phyloP scores from a whole-genome alignment of 2,113 vertebrate species.

The Hystrix brachyura region DNA sequence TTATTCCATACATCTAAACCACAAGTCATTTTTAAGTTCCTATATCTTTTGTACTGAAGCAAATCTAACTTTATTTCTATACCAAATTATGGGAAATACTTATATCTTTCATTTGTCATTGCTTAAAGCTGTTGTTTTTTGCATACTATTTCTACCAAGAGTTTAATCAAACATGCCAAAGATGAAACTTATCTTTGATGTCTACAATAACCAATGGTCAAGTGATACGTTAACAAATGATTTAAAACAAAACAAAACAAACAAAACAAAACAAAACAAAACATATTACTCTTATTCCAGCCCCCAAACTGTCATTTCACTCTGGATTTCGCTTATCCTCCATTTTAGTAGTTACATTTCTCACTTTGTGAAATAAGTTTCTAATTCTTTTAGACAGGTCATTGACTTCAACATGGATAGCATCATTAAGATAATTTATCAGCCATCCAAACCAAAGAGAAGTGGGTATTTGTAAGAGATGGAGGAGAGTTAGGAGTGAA shows the following conservation, averaged over 20 bases:
- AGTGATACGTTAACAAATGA: neutral
- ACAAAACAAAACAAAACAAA: neutral
- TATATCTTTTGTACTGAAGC: neutral
- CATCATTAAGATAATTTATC: conserved; percentile 62
- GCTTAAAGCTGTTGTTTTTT: conserved; percentile 8
- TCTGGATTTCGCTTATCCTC: neutral
- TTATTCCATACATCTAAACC: neutral
- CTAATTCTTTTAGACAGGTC: conserved; percentile 41
- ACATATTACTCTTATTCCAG: neutral
- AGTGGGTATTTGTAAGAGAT: neutral
- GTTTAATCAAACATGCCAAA: neutral
- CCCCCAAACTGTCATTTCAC: neutral
- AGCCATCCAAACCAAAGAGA: conserved; percentile 22
- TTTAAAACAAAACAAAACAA: neutral
- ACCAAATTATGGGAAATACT: conserved; percentile 13
- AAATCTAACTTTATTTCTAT: conserved; percentile 48
- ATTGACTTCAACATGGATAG: conserved; percentile 59
- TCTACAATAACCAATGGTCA: neutral
- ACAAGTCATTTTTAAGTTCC: neutral
- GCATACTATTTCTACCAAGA: neutral
- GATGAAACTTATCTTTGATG: neutral
- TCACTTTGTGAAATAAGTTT: conserved; percentile 27
- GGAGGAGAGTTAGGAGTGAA: neutral
- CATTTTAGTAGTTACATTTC: neutral
- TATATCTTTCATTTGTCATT: conserved; percentile 14